phyloP scores from a whole-genome alignment of 2,113 vertebrate species.

The Notothenia rossii region DNA sequence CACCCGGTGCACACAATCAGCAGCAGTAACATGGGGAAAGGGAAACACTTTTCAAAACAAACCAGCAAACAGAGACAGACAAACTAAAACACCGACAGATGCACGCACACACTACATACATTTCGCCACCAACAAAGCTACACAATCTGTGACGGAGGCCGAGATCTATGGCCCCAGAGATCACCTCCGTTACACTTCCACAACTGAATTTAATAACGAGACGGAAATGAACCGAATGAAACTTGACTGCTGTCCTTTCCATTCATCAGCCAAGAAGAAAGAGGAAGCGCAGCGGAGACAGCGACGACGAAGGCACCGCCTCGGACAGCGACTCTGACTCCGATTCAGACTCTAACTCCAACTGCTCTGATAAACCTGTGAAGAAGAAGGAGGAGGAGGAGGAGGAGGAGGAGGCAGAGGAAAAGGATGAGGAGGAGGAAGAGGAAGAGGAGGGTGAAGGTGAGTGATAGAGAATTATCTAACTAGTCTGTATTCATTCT shows the following conservation, averaged over 20 bases:
- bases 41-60: too few relatives aligned
- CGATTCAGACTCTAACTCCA: constrained; percentile 84
- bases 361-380: constrained; percentile 83
- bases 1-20: too few relatives aligned
- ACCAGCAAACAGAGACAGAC: too few relatives aligned
- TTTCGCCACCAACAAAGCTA: too few relatives aligned
- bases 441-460: constrained; percentile 62
- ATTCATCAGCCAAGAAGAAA: constrained; percentile 84
- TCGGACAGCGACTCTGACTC: constrained; percentile 89
- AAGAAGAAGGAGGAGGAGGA: constrained; percentile 71
- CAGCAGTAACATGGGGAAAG: too few relatives aligned
- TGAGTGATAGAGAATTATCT: not conserved
- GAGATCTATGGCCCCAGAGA: too few relatives aligned
- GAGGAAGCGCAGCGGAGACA: constrained; percentile 89
- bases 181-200: not conserved
- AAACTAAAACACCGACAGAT: too few relatives aligned
- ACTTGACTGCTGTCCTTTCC: not conserved
- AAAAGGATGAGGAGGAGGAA: constrained; percentile 75
- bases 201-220: not conserved
- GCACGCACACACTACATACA: too few relatives aligned
- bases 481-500: too few relatives aligned
- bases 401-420: constrained; percentile 52
- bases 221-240: not conserved
- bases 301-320: constrained; percentile 89
- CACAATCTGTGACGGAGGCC: too few relatives aligned